Conservation (phyloP, 2,113 vertebrate genomes). For the Mustela nigripes region DNA sequence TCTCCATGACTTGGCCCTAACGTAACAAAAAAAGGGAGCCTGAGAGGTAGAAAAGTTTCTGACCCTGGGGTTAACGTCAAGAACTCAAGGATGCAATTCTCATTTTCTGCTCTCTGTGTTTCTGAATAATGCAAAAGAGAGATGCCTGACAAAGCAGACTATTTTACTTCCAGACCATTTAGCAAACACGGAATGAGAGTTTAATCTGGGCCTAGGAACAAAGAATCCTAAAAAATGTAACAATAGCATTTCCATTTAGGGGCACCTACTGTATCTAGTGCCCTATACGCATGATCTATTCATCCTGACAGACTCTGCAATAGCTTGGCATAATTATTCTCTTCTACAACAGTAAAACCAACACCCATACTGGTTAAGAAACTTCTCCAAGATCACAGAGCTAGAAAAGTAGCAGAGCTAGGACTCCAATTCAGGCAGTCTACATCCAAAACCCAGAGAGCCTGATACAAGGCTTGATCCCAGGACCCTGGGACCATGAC, state of each 20-base stretch:
- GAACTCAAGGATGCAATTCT: neutral
- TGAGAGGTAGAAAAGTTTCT: slow-evolving; percentile 11
- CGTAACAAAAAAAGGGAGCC: neutral
- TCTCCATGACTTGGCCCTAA: neutral
- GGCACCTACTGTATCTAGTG: neutral
- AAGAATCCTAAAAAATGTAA: slow-evolving; percentile 5
- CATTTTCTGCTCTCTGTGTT: neutral
- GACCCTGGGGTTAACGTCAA: neutral
- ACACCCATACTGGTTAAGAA: neutral
- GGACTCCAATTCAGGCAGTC: slow-evolving; percentile 21
- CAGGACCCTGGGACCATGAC: too few relatives aligned
- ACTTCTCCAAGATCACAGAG: neutral
- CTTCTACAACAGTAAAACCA: neutral
- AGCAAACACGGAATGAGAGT: slow-evolving; percentile 14
- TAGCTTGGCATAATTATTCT: neutral
- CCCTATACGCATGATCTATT: neutral
- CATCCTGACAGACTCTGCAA: slow-evolving; percentile 26
- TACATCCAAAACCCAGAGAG: neutral
- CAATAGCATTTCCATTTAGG: neutral
- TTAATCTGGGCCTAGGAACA: neutral
- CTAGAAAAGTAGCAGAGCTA: neutral
- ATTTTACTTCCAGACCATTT: slow-evolving; percentile 29
- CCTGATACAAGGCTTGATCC: too few relatives aligned
- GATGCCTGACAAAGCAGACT: neutral
- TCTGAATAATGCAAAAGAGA: slow-evolving; percentile 44